phyloP scores from a whole-genome alignment of 2,113 vertebrate species.

The Esox niger region DNA sequence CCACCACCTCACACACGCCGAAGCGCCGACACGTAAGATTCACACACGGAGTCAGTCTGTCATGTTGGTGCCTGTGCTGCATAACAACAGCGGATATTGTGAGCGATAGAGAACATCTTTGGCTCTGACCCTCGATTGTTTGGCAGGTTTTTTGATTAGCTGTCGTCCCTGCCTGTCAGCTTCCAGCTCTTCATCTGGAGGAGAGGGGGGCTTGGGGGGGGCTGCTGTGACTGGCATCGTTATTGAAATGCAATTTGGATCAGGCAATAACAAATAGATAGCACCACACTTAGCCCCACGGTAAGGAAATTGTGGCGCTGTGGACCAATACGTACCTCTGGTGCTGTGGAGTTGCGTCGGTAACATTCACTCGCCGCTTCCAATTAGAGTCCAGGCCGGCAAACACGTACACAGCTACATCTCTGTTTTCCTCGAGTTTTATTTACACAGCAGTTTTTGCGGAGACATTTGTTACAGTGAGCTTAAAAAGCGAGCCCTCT shows the following conservation, averaged over 20 bases:
- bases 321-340: background rate
- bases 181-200: slow-evolving; percentile 59
- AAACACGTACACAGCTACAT: slow-evolving; percentile 49
- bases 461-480: slow-evolving; percentile 59
- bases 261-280: slow-evolving; percentile 25
- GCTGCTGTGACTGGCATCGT: background rate
- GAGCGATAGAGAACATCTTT: slow-evolving; percentile 71
- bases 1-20: slow-evolving; percentile 12
- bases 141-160: slow-evolving; percentile 73
- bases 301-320: background rate
- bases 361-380: slow-evolving; percentile 31
- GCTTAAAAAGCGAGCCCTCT: slow-evolving; percentile 51
- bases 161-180: slow-evolving; percentile 69
- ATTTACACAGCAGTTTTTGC: slow-evolving; percentile 56
- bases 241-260: background rate
- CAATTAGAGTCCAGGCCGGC: slow-evolving; percentile 44
- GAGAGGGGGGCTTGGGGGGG: slow-evolving; percentile 29
- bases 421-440: slow-evolving; percentile 52
- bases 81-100: slow-evolving; percentile 63
- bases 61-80: slow-evolving; percentile 44
- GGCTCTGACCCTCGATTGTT: slow-evolving; percentile 72
- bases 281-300: background rate
- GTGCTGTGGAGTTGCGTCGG: slow-evolving; percentile 11
- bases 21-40: slow-evolving; percentile 29
- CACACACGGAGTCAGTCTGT: slow-evolving; percentile 45